Evolutionary conservation across 2,797 vertebrate species (phyloP), one percentile per base, ranked within the genome.

Genomic region (Echiichthys vipera): DNA sequence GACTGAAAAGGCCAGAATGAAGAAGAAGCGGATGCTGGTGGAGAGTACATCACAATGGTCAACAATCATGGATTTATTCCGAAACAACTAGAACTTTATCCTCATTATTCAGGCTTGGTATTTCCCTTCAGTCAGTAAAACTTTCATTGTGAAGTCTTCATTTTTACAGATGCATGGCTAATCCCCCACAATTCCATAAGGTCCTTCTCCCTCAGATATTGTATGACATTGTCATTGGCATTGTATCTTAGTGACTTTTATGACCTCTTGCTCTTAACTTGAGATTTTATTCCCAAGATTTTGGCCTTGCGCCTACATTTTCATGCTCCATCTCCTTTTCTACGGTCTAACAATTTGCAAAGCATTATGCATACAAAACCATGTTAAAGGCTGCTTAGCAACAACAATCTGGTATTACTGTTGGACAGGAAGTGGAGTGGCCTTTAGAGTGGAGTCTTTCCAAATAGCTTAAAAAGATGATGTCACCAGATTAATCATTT

Each of bases 281-380:
- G 5, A 61, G n/a, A 34, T 67, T 74, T 40, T 32, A 55, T 49
- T 50, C n/a, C 42, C 53, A 32, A n/a, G n/a, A n/a, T 47, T 74
- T 56, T 62, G 0, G 12, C 22, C 20, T 20, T 29, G n/a, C 12
- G 20, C 30, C 40, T 43, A 57, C 39, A 8, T 61, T n/a, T n/a
- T 37, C 27, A 68, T 55, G 49, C n/a, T 65, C 14, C 3, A n/a
- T 56, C 40, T 51, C 30, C n/a, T 40, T 65, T 49, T 63, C 22
- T 46, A 53, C 29, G 53, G 7, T 36, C 27, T 64, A 20, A 17
- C 20, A 64, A 49, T 73, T 73, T 78, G 9, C 70, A 29, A 69
- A 25, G 56, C 51, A 37, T 59, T 51, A 63, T n/a, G 2, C 47
- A 49, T 30, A 63, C 57, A 46, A 68, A 59, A 27, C 15, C 17